Percentiles rank a stretch among this genome's conserved stretches.
phyloP scores from a whole-genome alignment of 2,888 invertebrate genomes.

The Cyclophora punctaria region DNA sequence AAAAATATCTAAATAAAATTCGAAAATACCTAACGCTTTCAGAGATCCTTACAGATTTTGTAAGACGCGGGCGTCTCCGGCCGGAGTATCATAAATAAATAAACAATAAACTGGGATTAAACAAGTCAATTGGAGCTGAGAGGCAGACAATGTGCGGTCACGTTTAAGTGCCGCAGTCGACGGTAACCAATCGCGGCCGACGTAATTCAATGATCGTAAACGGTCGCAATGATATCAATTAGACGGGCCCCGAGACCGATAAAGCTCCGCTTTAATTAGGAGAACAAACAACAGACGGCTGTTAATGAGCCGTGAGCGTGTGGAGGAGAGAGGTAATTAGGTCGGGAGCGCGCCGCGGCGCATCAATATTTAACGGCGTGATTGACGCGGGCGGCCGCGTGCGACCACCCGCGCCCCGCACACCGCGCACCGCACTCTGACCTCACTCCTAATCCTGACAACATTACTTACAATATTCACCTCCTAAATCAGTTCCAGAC shows the following conservation, averaged over 20 bases:
- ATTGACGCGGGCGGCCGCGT: conserved; percentile 38
- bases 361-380: conserved; percentile 65
- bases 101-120: conserved; percentile 68
- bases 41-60: background rate
- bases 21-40: too few relatives aligned
- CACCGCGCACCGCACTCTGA: conserved; percentile 20
- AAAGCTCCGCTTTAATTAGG: conserved; percentile 74
- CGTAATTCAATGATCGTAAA: conserved; percentile 74
- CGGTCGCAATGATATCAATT: conserved; percentile 73
- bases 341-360: conserved; percentile 45
- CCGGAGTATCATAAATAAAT: conserved; percentile 48
- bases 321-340: conserved; percentile 68
- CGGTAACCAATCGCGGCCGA: conserved; percentile 61
- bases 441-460: conserved; percentile 33
- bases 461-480: conserved; percentile 22
- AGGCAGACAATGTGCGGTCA: conserved; percentile 68
- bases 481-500: conserved; percentile 19
- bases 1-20: conserved; percentile 9
- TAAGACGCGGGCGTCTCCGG: conserved; percentile 5
- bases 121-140: conserved; percentile 65
- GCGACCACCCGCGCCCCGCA: conserved; percentile 12
- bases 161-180: conserved; percentile 61
- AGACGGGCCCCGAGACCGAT: conserved; percentile 66
- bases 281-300: conserved; percentile 73
- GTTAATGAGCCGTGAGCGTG: conserved; percentile 70